These are phyloP conservation scores for Nemotelus pantherinus DNA, from an alignment of 2,888 invertebrate genomes.

Conservation along the genomic window DNA sequence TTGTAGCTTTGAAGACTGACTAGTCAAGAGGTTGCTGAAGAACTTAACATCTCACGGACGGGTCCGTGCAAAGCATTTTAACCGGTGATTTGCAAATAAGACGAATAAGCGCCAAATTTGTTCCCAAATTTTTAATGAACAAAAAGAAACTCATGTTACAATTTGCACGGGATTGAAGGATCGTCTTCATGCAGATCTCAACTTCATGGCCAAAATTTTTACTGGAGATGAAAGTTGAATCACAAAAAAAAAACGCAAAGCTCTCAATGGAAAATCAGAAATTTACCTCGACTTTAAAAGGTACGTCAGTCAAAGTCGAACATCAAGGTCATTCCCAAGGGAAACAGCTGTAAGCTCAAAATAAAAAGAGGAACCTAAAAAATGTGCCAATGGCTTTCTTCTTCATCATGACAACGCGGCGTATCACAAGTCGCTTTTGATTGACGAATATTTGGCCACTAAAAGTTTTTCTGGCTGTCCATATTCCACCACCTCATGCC, in stretches of 20 bases:
- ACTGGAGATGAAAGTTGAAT: constrained; percentile 9
- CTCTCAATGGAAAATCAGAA: background rate
- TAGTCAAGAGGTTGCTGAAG: background rate
- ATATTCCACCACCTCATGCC: too few relatives aligned
- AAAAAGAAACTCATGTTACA: background rate
- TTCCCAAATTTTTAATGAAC: background rate
- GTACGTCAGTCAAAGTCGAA: background rate
- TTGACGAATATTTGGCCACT: too few relatives aligned
- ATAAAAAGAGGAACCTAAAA: background rate
- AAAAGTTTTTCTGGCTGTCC: too few relatives aligned
- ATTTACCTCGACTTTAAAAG: background rate
- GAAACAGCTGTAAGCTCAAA: constrained; percentile 1
- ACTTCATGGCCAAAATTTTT: background rate
- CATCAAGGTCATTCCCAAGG: background rate
- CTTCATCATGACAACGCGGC: too few relatives aligned
- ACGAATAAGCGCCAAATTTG: background rate
- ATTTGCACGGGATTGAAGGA: constrained; percentile 7
- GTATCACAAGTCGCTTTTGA: too few relatives aligned
- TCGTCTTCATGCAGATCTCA: background rate
- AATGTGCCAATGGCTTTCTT: constrained; percentile 5
- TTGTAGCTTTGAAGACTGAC: constrained; percentile 7
- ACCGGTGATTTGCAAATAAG: background rate
- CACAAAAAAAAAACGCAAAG: background rate
- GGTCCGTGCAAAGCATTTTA: constrained; percentile 5
- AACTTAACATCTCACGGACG: background rate